phyloP scores from a whole-genome alignment of 2,888 invertebrate genomes.

The Busseola fusca region DNA sequence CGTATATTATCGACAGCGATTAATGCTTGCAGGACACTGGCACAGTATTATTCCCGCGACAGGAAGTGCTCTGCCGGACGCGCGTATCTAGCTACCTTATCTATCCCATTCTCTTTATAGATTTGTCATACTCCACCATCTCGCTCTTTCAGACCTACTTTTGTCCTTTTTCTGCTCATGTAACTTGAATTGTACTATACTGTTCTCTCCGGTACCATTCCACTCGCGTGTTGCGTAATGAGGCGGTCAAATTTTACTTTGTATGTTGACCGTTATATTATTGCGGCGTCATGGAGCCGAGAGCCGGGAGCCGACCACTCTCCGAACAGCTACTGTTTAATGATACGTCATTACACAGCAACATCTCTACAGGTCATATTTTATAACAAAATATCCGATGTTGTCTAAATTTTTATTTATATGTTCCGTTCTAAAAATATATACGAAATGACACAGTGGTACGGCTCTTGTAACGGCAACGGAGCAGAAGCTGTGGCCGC shows the following conservation, averaged over 20 bases:
- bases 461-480: slow-evolving; percentile 59
- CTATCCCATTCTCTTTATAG: slow-evolving; percentile 82
- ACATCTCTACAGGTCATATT: slow-evolving; percentile 66
- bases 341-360: slow-evolving; percentile 72
- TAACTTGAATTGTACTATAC: slow-evolving; percentile 68
- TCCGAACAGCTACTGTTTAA: slow-evolving; percentile 79
- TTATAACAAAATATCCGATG: slow-evolving; percentile 55
- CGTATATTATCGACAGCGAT: slow-evolving; percentile 48
- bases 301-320: slow-evolving; percentile 66
- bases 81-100: slow-evolving; percentile 85
- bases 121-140: slow-evolving; percentile 76
- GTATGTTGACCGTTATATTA: slow-evolving; percentile 82
- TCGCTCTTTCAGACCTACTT: slow-evolving; percentile 68
- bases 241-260: slow-evolving; percentile 83
- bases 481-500: slow-evolving; percentile 74
- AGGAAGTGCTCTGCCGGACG: slow-evolving; percentile 85
- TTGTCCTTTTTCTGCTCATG: slow-evolving; percentile 71
- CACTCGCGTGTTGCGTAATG: slow-evolving; percentile 83
- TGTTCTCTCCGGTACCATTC: slow-evolving; percentile 73
- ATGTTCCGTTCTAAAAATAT: slow-evolving; percentile 61
- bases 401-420: slow-evolving; percentile 64
- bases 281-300: slow-evolving; percentile 76
- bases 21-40: slow-evolving; percentile 71
- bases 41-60: slow-evolving; percentile 68
- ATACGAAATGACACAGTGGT: slow-evolving; percentile 57